Base-by-base conservation (phyloP, 2,888 invertebrate genomes). In the Parnassius glacialis region DNA sequence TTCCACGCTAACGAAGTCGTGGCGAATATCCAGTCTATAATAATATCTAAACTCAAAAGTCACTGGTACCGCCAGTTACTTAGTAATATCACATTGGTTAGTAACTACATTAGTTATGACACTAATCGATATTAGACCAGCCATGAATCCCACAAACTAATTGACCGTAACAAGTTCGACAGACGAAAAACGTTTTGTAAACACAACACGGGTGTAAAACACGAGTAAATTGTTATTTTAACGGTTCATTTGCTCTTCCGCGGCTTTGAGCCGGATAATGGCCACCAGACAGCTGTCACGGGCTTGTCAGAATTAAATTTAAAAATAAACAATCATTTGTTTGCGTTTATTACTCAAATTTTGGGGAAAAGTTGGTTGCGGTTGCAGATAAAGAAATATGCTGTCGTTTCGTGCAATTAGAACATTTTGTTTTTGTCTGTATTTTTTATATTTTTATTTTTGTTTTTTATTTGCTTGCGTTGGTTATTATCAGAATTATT, bases 201-300 rank as follows among this genome's bases (percentile, higher is more conserved):
- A 74, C 68, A 74, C 70, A 65, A 75, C 74, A 75, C 75, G 76
- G 73, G 67, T 72, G 73, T 82, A 80, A 78, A 84, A 85, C 84
- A 81, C 73, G 78, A 71, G 75, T 82, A 81, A 84, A 82, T 82
- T 79, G 79, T 82, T 84, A 83, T 84, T 85, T 87, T 80, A 80
- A 83, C 84, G 87, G 80, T 87, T 87, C 85, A 86, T 87, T 87
- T 82, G 80, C 76, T 80, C 77, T 80, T 83, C 76, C 81, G 80
- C 72, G 77, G 76, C 76, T 78, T 74, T 76, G 77, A 69, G 69
- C 70, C 71, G 76, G 74, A 75, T 78, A 83, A 87, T 87, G 84
- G 83, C 81, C 75, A 79, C 74, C 77, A 73, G 86, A 83, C 89
- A 89, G 87, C 89, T 91, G 90, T 87, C 88, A 85, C 70, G 75